Evolutionary conservation across 2,113 vertebrate genomes (phyloP).

Genomic region (Stegastes partitus): DNA sequence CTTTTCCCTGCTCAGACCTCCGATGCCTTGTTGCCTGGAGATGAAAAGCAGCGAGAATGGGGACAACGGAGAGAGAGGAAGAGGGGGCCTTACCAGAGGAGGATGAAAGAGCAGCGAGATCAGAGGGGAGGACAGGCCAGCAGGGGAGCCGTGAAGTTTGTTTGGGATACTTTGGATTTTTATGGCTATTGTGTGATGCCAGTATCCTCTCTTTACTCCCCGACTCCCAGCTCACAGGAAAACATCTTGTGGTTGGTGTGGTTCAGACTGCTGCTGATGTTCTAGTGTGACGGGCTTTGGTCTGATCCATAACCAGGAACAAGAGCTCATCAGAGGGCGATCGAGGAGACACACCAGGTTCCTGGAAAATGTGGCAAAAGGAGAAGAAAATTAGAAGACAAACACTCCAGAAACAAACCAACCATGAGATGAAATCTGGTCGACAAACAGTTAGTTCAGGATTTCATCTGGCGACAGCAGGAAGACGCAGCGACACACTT

Average conservation of each 20-base stretch:
- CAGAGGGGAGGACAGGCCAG: slow-evolving; percentile 63
- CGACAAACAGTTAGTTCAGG: too few species aligned
- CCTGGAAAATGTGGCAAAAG: too few species aligned
- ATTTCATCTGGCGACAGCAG: not conserved
- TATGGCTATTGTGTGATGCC: slow-evolving; percentile 58
- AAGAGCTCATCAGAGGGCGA: too few species aligned
- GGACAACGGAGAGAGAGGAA: slow-evolving; percentile 64
- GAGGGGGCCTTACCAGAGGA: slow-evolving; percentile 57
- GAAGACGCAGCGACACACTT: not conserved
- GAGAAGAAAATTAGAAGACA: too few species aligned
- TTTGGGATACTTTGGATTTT: slow-evolving; percentile 77
- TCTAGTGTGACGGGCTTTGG: too few species aligned
- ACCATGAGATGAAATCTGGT: too few species aligned
- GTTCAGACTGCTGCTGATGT: too few species aligned
- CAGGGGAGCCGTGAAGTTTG: slow-evolving; percentile 71
- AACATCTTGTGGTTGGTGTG: not conserved
- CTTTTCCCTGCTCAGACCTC: slow-evolving; percentile 54
- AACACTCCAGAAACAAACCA: too few species aligned
- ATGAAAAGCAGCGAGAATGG: slow-evolving; percentile 70
- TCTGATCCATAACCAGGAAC: too few species aligned
- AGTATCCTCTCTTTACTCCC: slow-evolving; percentile 44
- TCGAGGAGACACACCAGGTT: too few species aligned
- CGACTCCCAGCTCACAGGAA: not conserved
- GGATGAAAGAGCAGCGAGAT: slow-evolving; percentile 76
- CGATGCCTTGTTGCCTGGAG: slow-evolving; percentile 78